Base-by-base conservation (phyloP, 2,888 invertebrate genomes). In the Brenthis ino region DNA sequence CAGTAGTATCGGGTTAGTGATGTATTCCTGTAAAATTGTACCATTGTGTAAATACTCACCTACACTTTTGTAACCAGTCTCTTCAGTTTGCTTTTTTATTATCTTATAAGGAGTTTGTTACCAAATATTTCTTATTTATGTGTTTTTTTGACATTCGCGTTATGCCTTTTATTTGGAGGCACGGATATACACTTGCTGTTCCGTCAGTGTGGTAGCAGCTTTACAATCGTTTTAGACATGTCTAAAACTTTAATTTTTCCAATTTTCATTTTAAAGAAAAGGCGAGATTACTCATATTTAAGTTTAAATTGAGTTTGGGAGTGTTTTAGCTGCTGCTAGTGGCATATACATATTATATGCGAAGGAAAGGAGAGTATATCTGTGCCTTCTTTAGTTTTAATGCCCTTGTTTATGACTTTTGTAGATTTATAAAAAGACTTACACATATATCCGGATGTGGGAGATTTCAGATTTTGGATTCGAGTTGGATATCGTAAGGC, bases 121-220 rank as follows among this genome's bases (percentile, higher is more conserved):
- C 93, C 93, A 93, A 93, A 93, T 92, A 93, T 92, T 87, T 76
- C 88, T 82, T 91, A 91, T 91, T 91, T 88, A 87, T 87, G 84
- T 79, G 82, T 70, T 72, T 72, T 82, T 81, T 77, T 81, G 78
- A 77, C 75, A 74, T 78, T 77, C 75, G 75, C 68, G 75, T 74
- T 70, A 68, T 65, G 70, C 71, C 67, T 50, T 64, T 60, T 68
- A 70, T 65, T 55, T 71, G 79, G 77, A 77, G 77, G 68, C 72
- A 68, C 72, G 68, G 71, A 69, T 70, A 28, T 73, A 51, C 50
- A 57, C 60, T 60, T n/a, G 50, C 3, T 43, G 37, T 43, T 43
- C 37, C 37, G 37, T 43, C 37, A 43, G 2, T 2, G 11, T 43
- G 37, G 8, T 43, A 43, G 37, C 37, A 43, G 11, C 37, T 43